Base-by-base conservation (phyloP, 1,140 invertebrate species). In the Onthophagus taurus region DNA sequence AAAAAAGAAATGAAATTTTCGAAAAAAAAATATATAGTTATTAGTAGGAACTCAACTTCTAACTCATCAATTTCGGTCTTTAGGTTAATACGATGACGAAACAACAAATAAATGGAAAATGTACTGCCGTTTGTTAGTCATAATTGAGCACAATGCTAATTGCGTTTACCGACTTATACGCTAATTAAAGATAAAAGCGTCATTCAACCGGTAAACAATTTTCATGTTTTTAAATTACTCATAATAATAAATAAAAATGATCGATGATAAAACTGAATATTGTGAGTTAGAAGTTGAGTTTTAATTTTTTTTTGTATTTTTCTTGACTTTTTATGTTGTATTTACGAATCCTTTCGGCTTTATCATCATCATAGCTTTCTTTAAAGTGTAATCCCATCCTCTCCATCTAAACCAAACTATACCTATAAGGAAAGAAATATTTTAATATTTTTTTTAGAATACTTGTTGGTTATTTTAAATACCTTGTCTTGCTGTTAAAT, bases 361-460 rank as follows among this genome's bases (percentile, higher is more conserved):
- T 55, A 92, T 92, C 85, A 91, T 89, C 85, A 92, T 89, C 30
- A 76, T 80, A 0, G 88, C 85, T 53, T 79, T 82, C 64, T 90
- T 91, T 44, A 93, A 64, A 8, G 87, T 90, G 67, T 92, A 92
- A 62, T 92, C 88, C 88, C 88, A 91, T 39, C 88, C 88, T 71
- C 85, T 79, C 88, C 88, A 92, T 51, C 87, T 79, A 76, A 91
- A 92, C 88, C 88, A 91, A 3, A 92, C 88, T 50, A 92, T 91
- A 54, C 85, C 83, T 86, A 63, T 17, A 60, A 62, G 9, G 48
- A 30, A 17, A 39, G n/a, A 44, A 30, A 30, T 19, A 31, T 42
- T 17, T 42, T 42, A 31, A 4, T 2, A 20, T n/a, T 36, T 20
- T 36, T 20, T 20, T 20, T 36, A 36, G 24, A 26, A 11, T 36